These are phyloP conservation scores for Haemorhous mexicanus DNA, from an alignment of 2,113 vertebrate genomes.

Conservation along the genomic window DNA sequence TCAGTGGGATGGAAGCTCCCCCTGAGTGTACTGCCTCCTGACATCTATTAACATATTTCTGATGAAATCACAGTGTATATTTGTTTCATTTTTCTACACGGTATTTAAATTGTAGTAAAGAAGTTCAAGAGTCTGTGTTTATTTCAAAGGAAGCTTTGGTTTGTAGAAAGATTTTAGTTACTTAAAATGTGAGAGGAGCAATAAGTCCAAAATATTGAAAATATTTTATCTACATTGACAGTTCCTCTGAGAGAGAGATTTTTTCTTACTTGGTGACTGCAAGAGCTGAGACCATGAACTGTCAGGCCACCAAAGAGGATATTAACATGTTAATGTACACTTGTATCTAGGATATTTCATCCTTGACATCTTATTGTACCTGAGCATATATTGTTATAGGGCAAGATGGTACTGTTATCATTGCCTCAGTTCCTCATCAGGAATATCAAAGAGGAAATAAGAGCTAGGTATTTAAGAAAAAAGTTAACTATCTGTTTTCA, in stretches of 20 bases:
- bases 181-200: background rate
- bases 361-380: background rate
- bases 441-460: background rate
- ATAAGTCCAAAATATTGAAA: background rate
- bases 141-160: background rate
- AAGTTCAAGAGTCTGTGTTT: background rate
- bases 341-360: background rate
- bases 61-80: accelerated
- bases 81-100: background rate
- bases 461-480: background rate
- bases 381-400: background rate
- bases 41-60: background rate
- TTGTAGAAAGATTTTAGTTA: background rate
- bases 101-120: background rate
- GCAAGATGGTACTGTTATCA: background rate
- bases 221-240: background rate
- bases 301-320: background rate
- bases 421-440: background rate
- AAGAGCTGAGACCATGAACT: background rate
- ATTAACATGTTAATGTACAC: background rate
- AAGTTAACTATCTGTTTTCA: background rate
- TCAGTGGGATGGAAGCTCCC: background rate
- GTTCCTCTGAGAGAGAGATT: background rate
- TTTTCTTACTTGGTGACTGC: background rate
- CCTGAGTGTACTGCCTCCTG: background rate